Base-by-base conservation (phyloP, 2,797 vertebrate genomes). In the Dicrostonyx torquatus region DNA sequence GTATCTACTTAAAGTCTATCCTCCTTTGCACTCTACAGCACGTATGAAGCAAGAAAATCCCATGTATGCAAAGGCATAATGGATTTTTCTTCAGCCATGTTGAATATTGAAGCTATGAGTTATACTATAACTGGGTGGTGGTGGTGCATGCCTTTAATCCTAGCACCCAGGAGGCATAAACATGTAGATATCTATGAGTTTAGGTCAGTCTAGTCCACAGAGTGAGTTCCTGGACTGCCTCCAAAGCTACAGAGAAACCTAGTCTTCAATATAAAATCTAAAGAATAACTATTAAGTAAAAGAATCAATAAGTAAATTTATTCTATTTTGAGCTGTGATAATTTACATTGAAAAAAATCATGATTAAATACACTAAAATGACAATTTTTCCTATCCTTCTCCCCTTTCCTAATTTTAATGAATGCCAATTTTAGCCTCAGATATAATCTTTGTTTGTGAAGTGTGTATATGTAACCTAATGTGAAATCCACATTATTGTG, bases 21-120 rank as follows among this genome's bases (percentile, higher is more conserved):
- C 5, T 37, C 62, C 14, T 2, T 4, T 15, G 1, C 7, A 14
- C n/a, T 37, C 9, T 9, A 2, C 4, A 5, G 3, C 43, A 26
- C 6, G 18, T 72, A 34, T 2, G 62, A 11, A 45, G n/a, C 31
- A 60, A 6, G 14, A 10, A 1, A 26, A 1, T 34, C 11, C 55
- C 5, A 9, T 43, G 0, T 64, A 45, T 45, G 2, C 15, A 64
- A 62, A 20, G 45, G 7, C 11, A 84, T 84, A 66, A 48, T 6
- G 29, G 5, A 1, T 6, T 45, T 64, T 34, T 22, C 12, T 48
- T 66, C 10, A 66, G 5, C 6, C 3, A 34, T 6, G 1, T 34
- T 64, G 5, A 84, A 48, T 4, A 34, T 22, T 34, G 11, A 82
- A 62, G 40, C 10, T 43, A 60, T 31, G 18, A 22, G 55, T 58